Evolutionary conservation across 2,113 vertebrate genomes (phyloP), one percentile per base, ranked within the genome.

Genomic region (Coturnix japonica): DNA sequence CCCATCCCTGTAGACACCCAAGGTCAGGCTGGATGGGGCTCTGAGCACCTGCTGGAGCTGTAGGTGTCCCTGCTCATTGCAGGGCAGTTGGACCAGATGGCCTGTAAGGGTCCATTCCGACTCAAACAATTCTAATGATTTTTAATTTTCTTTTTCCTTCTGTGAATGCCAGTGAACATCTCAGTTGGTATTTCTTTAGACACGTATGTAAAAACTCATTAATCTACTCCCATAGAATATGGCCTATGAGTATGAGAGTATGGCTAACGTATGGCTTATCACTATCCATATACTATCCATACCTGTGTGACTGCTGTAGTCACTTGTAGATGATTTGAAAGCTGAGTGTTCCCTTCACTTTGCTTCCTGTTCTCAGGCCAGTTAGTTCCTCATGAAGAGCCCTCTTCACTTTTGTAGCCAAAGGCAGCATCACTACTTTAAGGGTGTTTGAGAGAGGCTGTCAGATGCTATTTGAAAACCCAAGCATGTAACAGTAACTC

Each of bases 401-500:
- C 44, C 12, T 84, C 54, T 70, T 71, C 57, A 23, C 5, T 33
- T 67, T 81, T 81, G 80, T 59, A 70, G 72, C 25, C 19, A 41
- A 79, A 87, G 54, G 25, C 43, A 86, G 19, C 21, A 16, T 84
- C 79, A 22, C 37, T 85, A 54, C 66, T 64, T 59, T 35, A 57
- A 74, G 35, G 43, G 11, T 57, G 43, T 91, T 82, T 65, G 49
- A 61, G 63, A 76, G 13, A 49, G 9, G 21, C 49, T 81, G 18
- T 61, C 30, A 53, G 81, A 89, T 85, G 22, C 44, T 78, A 81
- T 76, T 88, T 56, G 33, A 77, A 85, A 90, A 77, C 54, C 37
- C 28, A 54, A 9, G 13, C 59, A 5, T 71, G 22, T 70, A 10
- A 46, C 21, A 35, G 7, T 2, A 0, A 75, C 70, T 23, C 30